phyloP scores from a whole-genome alignment of 1,140 invertebrate species.

The Pogonus chalceus region DNA sequence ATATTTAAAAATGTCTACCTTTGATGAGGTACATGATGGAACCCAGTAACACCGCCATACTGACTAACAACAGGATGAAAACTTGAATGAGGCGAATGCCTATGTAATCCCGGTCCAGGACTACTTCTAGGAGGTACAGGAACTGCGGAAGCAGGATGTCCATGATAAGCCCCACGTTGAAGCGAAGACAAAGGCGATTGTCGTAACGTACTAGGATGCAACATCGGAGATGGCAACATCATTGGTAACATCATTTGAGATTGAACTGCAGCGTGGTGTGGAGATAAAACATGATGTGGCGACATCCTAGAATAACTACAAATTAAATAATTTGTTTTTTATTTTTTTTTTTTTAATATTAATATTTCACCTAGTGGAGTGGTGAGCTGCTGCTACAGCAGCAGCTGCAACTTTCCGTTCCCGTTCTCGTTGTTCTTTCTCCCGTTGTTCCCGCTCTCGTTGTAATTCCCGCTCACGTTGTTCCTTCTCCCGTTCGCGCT shows the following conservation, averaged over 20 bases:
- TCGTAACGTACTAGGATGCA: slow-evolving; percentile 21
- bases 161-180: not conserved
- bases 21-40: not conserved
- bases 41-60: not conserved
- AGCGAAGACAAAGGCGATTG: not conserved
- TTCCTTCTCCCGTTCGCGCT: slow-evolving; percentile 38
- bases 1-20: too few relatives aligned
- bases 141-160: slow-evolving; percentile 10
- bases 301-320: slow-evolving; percentile 20
- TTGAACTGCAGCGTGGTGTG: slow-evolving; percentile 21
- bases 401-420: slow-evolving; percentile 28
- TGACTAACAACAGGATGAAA: slow-evolving; percentile 12
- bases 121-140: slow-evolving; percentile 24
- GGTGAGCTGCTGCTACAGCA: not conserved
- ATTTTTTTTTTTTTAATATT: slow-evolving; percentile 27
- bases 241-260: slow-evolving; percentile 25
- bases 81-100: slow-evolving; percentile 28
- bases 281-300: slow-evolving; percentile 19
- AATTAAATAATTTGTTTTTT: too few relatives aligned
- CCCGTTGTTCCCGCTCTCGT: slow-evolving; percentile 31
- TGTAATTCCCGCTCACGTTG: slow-evolving; percentile 41
- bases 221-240: slow-evolving; percentile 25
- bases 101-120: slow-evolving; percentile 24
- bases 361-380: slow-evolving; percentile 14
- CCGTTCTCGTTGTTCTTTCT: slow-evolving; percentile 32